Evolutionary conservation across 2,113 vertebrate genomes (phyloP), one percentile per base, ranked within the genome.

Genomic region (Labrus mixtus): DNA sequence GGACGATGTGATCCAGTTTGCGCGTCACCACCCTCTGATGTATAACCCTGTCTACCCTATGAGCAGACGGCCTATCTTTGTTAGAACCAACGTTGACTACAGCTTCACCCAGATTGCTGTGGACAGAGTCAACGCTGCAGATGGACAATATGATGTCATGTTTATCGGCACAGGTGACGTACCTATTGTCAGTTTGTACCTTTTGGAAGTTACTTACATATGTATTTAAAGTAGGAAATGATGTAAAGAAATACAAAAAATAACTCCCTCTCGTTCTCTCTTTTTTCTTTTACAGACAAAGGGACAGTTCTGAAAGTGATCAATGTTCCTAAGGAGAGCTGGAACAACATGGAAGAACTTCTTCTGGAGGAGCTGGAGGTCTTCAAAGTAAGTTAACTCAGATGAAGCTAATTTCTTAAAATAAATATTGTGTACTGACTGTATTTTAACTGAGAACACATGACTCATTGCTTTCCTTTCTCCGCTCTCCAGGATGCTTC

Each of bases 21-120:
- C 97, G 0, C 95, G 98, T n/a, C 97, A 98, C 90, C 98, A 99
- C 89, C 98, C 98, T 0, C 93, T 99, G 70, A 99, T 99, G 98
- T 97, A 96, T 75, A 97, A 96, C 85, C 94, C 97, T 0, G 95
- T 99, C 43, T 92, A 97, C 85, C 97, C 98, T 0, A 86, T 97
- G 1, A 95, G 93, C 41, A 94, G 95, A 10, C 94, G 90, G 1
- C 98, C 98, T 0, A 57, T 99, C 71, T 98, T 99, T 54, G 87
- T 98, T 63, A 95, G 96, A 81, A 96, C 95, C 0, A 84, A 95
- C 0, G 90, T 96, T 10, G 96, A 95, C 29, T 95, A 97, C 93
- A 97, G 94, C 85, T 98, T 99, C 93, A 98, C 96, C 2, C 96
- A 95, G 88, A 93, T 99, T 0, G 91, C 94, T 0, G 97, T 96